phyloP scores from a whole-genome alignment of 1,140 invertebrate genomes.

The Cardiocondyla obscurior region DNA sequence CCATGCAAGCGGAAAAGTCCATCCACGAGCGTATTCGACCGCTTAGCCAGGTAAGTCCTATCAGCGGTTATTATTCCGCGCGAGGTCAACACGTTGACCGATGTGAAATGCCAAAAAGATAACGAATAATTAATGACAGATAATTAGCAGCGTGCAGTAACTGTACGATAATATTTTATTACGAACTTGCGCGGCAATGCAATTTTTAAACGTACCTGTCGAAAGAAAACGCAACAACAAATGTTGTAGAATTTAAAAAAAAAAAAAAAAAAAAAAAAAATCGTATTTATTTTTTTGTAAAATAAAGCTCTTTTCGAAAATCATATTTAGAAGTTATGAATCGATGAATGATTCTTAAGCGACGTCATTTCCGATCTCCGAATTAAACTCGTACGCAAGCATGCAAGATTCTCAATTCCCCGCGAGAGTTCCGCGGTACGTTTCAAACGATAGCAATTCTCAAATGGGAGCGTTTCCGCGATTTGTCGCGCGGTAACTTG shows the following conservation, averaged over 20 bases:
- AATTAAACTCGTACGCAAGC: conserved; percentile 11
- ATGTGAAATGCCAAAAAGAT: background rate
- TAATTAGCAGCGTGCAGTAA: background rate
- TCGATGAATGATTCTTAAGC: background rate
- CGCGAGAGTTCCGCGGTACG: conserved; percentile 40
- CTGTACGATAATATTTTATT: background rate
- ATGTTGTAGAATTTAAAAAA: too few relatives aligned
- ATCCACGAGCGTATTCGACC: conserved; percentile 96
- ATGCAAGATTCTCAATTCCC: conserved; percentile 17
- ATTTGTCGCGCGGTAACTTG: conserved; percentile 51
- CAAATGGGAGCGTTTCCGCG: conserved; percentile 22
- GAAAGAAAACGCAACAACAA: background rate
- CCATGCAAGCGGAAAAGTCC: conserved; percentile 93
- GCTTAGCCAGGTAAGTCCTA: conserved; percentile 90
- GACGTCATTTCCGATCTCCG: background rate
- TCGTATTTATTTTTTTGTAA: background rate
- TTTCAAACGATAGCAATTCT: conserved; percentile 31
- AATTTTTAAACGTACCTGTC: background rate
- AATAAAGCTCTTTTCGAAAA: background rate
- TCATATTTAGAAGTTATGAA: background rate
- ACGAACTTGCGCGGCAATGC: background rate
- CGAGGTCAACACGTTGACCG: background rate
- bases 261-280: too few relatives aligned
- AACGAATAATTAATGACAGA: background rate
- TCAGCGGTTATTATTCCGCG: background rate